Base-by-base conservation (phyloP, 2,113 vertebrate species). In the Hippoglossus stenolepis region DNA sequence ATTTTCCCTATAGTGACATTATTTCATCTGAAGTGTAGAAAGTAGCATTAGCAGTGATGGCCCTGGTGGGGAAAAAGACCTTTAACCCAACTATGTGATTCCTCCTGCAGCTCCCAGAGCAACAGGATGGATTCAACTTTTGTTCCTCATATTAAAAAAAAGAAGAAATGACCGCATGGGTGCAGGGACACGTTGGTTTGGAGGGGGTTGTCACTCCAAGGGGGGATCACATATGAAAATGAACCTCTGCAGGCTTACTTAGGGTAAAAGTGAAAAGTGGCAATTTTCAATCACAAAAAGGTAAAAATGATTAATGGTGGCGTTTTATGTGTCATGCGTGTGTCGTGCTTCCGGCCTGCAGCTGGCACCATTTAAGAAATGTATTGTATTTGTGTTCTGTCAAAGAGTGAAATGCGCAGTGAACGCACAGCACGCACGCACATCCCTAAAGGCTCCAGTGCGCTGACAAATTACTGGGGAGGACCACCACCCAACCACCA, bases 401-500 rank as follows among this genome's bases (percentile, higher is more conserved):
- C 61, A 82, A 43, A 65, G 70, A 85, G 83, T 5, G 18, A 84
- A 54, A 84, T 88, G 87, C 75, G 70, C 75, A 54, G 20, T 17
- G 51, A 8, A 54, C 51, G 20, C 20, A n/a, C 8, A 49, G 5
- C 13, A 87, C 31, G 5, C 28, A 28, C 28, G 31, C 31, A 79
- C 61, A 83, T 75, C 69, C 87, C 63, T 68, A 81, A 87, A 73
- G 58, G 67, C 78, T 79, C 64, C 82, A 77, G 64, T 78, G 78
- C 77, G 80, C 79, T 77, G 81, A 83, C 75, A 89, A 85, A 89
- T 85, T 70, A 78, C 56, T 61, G 83, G 73, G 81, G 76, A 87
- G 78, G 88, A 66, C 76, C 84, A 82, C 72, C 85, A 88, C 65
- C 80, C 87, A 86, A 85, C 85, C 85, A 88, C 6, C 51, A n/a